Evolutionary conservation across 2,113 vertebrate genomes (phyloP).

Genomic region (Clarias gariepinus): DNA sequence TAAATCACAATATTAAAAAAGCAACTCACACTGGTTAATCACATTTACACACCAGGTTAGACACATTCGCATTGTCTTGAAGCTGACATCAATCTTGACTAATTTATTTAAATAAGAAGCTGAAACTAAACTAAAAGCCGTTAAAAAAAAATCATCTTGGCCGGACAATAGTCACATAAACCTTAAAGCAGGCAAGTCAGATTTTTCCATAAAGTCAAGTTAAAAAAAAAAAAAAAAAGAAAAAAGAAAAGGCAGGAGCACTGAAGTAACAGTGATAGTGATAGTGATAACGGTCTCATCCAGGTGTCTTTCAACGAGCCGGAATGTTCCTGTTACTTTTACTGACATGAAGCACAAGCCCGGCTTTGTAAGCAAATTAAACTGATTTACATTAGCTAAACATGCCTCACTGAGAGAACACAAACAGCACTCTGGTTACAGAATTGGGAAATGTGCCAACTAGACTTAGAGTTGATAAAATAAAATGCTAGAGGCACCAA

Average conservation of each 20-base stretch:
- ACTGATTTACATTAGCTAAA: constrained; percentile 37
- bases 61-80: neutral
- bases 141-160: neutral
- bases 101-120: neutral
- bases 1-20: constrained; percentile 7
- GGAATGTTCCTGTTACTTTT: constrained; percentile 3
- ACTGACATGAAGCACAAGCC: neutral
- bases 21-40: too few relatives aligned
- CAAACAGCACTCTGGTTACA: constrained; percentile 34
- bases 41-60: neutral
- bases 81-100: neutral
- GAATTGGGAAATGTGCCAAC: constrained; percentile 47
- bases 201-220: neutral
- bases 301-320: neutral
- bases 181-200: neutral
- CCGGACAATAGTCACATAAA: neutral
- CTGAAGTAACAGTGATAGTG: too few relatives aligned
- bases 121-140: neutral
- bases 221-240: neutral
- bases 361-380: constrained; percentile 22
- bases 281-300: neutral
- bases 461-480: constrained; percentile 26
- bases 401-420: constrained; percentile 30
- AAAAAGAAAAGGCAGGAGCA: neutral
- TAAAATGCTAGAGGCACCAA: constrained; percentile 16